These are phyloP conservation scores for Ichneumon xanthorius DNA, from an alignment of 2,888 invertebrate species.

Conservation along the genomic window DNA sequence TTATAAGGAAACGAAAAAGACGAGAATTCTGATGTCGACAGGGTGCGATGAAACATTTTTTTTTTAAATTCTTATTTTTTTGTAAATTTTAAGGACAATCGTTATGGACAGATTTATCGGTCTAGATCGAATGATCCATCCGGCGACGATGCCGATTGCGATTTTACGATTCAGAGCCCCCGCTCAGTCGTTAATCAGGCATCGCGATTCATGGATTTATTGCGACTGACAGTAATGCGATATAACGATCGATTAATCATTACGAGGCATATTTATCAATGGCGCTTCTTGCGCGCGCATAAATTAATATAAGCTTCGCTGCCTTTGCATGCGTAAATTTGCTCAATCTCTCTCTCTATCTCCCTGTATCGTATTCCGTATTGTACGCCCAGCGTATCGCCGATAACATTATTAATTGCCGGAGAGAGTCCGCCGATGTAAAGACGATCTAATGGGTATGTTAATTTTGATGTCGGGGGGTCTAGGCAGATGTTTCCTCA, in stretches of 20 bases:
- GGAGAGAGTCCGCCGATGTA: slow-evolving; percentile 16
- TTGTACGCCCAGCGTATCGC: slow-evolving; percentile 19
- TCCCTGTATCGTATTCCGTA: neutral
- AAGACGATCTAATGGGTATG: slow-evolving; percentile 73
- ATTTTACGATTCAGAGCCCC: neutral
- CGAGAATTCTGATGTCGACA: slow-evolving; percentile 6
- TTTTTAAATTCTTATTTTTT: neutral
- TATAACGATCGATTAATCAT: slow-evolving; percentile 45
- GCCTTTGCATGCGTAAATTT: slow-evolving; percentile 43
- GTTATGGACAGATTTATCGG: neutral
- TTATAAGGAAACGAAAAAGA: neutral
- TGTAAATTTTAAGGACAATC: neutral
- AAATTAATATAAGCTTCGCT: slow-evolving; percentile 49
- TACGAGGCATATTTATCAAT: slow-evolving; percentile 32
- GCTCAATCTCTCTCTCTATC: neutral
- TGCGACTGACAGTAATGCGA: slow-evolving; percentile 21
- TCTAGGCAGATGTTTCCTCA: slow-evolving; percentile 99
- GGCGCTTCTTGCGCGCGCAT: slow-evolving; percentile 32
- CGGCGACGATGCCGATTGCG: neutral
- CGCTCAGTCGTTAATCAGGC: slow-evolving; percentile 1
- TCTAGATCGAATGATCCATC: neutral
- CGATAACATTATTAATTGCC: slow-evolving; percentile 50
- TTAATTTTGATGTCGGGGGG: slow-evolving; percentile 80
- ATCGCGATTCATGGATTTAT: slow-evolving; percentile 26
- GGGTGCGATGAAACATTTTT: slow-evolving; percentile 39